These are phyloP conservation scores for Rugalucina vietnamica DNA, from an alignment of 2,888 invertebrate genomes.

Conservation along the genomic window DNA sequence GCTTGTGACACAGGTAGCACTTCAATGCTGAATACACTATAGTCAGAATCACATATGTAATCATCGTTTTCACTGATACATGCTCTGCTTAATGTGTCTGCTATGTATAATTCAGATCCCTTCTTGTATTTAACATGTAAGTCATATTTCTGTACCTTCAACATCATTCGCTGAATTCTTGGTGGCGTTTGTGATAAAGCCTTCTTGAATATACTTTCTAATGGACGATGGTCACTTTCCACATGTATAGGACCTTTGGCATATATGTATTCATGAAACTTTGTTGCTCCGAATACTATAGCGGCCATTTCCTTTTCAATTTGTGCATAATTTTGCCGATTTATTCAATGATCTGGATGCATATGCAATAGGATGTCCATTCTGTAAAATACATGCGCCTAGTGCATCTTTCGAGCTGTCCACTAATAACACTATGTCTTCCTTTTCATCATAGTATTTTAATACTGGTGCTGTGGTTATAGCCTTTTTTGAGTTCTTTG, in stretches of 20 bases:
- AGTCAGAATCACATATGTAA: not conserved
- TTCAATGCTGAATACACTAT: not conserved
- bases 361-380: too few species aligned
- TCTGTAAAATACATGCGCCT: conserved; percentile 10
- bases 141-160: conserved; percentile 44
- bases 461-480: not conserved
- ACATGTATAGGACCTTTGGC: conserved; percentile 50
- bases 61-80: conserved; percentile 7
- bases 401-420: not conserved
- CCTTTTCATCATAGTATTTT: not conserved
- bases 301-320: conserved; percentile 60
- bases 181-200: conserved; percentile 30
- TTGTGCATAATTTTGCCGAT: conserved; percentile 50
- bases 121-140: conserved; percentile 46
- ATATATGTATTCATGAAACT: conserved; percentile 47
- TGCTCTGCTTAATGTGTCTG: conserved; percentile 56
- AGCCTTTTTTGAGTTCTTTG: not conserved
- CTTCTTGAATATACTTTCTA: conserved; percentile 47
- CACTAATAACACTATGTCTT: conserved; percentile 2
- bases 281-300: conserved; percentile 49
- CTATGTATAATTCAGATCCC: conserved; percentile 41
- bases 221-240: conserved; percentile 58
- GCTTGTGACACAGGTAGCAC: not conserved
- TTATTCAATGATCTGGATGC: conserved; percentile 50
- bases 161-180: conserved; percentile 18